Evolutionary conservation across 1,140 invertebrate genomes (phyloP), one percentile per base, ranked within the genome.

Genomic region (Drosophila kepulauana): DNA sequence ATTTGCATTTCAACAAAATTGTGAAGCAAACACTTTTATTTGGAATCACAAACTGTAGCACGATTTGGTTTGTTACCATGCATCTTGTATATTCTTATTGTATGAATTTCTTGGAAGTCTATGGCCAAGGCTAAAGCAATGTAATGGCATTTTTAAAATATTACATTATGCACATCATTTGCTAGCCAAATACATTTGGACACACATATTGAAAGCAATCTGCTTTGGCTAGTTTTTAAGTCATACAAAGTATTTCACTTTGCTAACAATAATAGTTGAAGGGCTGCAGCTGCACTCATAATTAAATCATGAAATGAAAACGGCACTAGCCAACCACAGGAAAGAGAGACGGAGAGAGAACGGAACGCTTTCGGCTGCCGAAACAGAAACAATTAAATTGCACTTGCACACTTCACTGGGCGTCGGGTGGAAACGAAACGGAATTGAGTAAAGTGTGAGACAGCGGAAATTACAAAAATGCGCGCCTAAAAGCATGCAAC

Each of bases 351-450:
- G 5, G 20, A 7, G 0, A 13, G 33, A 5, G 10, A 30, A 13
- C 1, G 20, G 33, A 30, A 28, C 25, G 7, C 43, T 38, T 33
- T 38, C 45, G 25, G 38, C 52, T 59, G 41, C 33, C 43, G 78
- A 58, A 71, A 69, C 76, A 88, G 78, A 58, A 71, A 69, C 76
- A 88, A 84, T 87, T 80, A 82, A 66, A 48, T 57, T 54, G 49
- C 68, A 81, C 72, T 84, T 80, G 71, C 48, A 25, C 56, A 25
- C 56, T 49, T 33, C 41, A 51, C n/a, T 43, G n/a, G n/a, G 20
- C 33, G 30, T 0, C 46, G 48, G 78, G 61, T 43, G 15, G 15
- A 58, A 48, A 35, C 61, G 64, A 65, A 48, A 54, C 68, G 64
- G 41, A 78, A 78, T 54, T 54, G 48, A 67, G 41, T 74, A 11